Evolutionary conservation across 2,888 invertebrate species (phyloP).

Genomic region (Ypsolopha sequella): DNA sequence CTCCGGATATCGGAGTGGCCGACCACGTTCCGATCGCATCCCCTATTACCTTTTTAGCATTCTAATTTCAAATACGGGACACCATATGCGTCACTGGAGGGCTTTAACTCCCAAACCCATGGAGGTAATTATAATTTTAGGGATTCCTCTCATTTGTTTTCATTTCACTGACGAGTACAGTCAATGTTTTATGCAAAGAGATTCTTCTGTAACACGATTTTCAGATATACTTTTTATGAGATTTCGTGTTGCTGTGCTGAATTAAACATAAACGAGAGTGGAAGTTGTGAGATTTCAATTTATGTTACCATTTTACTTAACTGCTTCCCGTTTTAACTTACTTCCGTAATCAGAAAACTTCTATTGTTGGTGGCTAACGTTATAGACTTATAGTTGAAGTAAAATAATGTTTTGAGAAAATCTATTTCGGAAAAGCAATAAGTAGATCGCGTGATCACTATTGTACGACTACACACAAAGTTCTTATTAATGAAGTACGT

Average conservation of each 20-base stretch:
- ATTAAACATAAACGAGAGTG: background rate
- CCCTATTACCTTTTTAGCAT: background rate
- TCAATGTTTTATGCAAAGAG: background rate
- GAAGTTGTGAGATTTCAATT: background rate
- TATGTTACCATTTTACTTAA: background rate
- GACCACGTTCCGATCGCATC: background rate
- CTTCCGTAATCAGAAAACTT: too few relatives aligned
- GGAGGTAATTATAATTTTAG: background rate
- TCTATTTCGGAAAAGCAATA: too few relatives aligned
- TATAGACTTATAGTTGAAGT: too few relatives aligned
- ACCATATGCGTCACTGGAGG: background rate
- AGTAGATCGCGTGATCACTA: background rate
- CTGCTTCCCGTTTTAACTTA: background rate
- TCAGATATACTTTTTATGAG: background rate
- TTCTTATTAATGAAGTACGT: slow-evolving; percentile 2
- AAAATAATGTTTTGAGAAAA: too few relatives aligned
- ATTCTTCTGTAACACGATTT: background rate
- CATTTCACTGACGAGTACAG: background rate
- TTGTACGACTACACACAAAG: background rate
- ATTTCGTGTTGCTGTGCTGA: background rate
- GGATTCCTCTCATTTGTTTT: background rate
- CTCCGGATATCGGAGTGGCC: slow-evolving; percentile 30
- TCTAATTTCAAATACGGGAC: background rate
- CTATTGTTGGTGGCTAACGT: too few relatives aligned
- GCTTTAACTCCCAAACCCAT: background rate